Conservation (phyloP, 2,888 invertebrate genomes). For the Idaea aversata region DNA sequence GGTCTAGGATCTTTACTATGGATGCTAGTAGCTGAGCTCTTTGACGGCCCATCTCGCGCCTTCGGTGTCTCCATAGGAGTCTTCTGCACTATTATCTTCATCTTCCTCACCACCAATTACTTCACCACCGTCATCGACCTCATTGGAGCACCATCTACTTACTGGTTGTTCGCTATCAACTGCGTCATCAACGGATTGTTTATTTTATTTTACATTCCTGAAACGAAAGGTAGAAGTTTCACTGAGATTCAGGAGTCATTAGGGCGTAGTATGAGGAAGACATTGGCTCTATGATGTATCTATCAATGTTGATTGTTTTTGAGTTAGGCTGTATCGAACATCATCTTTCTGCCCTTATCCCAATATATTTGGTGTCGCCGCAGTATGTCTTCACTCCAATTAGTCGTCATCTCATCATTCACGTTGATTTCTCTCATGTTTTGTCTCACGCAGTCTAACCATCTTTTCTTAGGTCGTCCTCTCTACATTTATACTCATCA, state of each 20-base stretch:
- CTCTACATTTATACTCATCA: too few relatives aligned
- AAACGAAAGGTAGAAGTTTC: constrained; percentile 15
- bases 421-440: too few relatives aligned
- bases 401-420: too few relatives aligned
- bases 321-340: neutral
- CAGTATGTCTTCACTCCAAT: too few relatives aligned
- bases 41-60: constrained; percentile 13
- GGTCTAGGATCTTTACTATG: constrained; percentile 13
- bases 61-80: constrained; percentile 13
- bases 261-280: constrained; percentile 3
- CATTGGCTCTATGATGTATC: neutral
- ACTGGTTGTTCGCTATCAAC: constrained; percentile 11
- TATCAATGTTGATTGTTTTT: neutral
- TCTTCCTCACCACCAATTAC: constrained; percentile 11
- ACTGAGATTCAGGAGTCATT: constrained; percentile 16
- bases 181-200: constrained; percentile 7
- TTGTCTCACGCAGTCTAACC: too few relatives aligned
- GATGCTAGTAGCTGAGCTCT: constrained; percentile 17
- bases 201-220: constrained; percentile 9
- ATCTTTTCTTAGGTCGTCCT: too few relatives aligned
- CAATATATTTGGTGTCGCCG: neutral
- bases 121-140: constrained; percentile 7
- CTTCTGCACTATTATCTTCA: neutral
- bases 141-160: constrained; percentile 9
- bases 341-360: neutral